Conservation (phyloP, 1,140 invertebrate genomes). For the Neomicropteryx cornuta region DNA sequence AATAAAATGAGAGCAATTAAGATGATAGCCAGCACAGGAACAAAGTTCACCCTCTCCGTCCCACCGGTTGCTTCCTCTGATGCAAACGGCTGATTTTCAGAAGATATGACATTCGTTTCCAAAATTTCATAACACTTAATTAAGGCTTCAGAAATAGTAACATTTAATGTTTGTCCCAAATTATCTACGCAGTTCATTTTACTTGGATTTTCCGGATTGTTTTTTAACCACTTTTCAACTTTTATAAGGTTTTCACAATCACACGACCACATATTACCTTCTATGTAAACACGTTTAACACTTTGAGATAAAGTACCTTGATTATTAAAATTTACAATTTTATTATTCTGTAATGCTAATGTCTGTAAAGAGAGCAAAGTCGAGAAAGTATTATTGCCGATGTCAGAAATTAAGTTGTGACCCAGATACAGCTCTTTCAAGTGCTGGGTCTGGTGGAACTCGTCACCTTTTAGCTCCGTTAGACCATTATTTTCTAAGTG, state of each 20-base stretch:
- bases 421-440: constrained; percentile 75
- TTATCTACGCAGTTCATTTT: constrained; percentile 49
- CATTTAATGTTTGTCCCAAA: constrained; percentile 49
- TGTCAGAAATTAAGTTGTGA: constrained; percentile 60
- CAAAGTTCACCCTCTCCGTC: constrained; percentile 52
- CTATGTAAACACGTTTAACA: constrained; percentile 52
- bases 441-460: constrained; percentile 61
- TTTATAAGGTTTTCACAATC: constrained; percentile 49
- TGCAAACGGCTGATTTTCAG: constrained; percentile 38
- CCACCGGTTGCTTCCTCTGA: constrained; percentile 42
- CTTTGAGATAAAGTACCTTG: constrained; percentile 49
- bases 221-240: constrained; percentile 56
- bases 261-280: constrained; percentile 60
- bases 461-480: constrained; percentile 58
- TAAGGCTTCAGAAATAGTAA: constrained; percentile 51
- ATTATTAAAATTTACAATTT: constrained; percentile 62
- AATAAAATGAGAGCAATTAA: constrained; percentile 61
- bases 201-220: constrained; percentile 53
- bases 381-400: constrained; percentile 65
- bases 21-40: constrained; percentile 58
- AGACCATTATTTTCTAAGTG: constrained; percentile 75
- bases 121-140: constrained; percentile 56
- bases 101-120: constrained; percentile 62
- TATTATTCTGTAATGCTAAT: constrained; percentile 66
- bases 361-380: constrained; percentile 61